Evolutionary conservation across 2,797 vertebrate species (phyloP), one percentile per base, ranked within the genome.

Genomic region (Sternarchorhynchus goeldii): DNA sequence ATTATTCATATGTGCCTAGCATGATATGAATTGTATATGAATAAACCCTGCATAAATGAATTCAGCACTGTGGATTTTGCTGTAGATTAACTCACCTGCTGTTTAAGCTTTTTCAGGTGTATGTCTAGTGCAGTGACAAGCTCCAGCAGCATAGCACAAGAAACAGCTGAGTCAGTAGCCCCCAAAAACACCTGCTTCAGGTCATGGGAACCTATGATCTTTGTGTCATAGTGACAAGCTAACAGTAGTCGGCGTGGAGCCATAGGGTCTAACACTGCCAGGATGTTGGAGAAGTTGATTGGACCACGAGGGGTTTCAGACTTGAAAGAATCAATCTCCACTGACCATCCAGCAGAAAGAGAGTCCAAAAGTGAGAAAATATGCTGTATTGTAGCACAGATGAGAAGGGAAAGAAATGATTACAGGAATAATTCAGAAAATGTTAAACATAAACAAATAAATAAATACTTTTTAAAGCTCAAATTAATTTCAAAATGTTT

Each of bases 141-240:
- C 85, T 98, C 96, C 84, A 98, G 88, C 41, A 98, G 93, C 86
- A 98, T 92, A 29, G 96, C 93, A 0, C 96, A 98, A 55, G 97
- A 95, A 57, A 98, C 94, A 0, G 97, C 97, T 0, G 96, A 97
- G 85, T 98, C 96, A 0, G 94, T 96, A 67, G 95, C 96, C 1
- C 96, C 96, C 32, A 98, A 69, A 36, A 97, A 98, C 4, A 91
- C 85, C 59, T 77, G 91, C 77, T 87, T 87, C 0, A 91, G 87
- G 41, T 86, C 65, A 0, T 59, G 75, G 0, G 88, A 62, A 72
- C 91, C 91, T 0, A 96, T 86, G 25, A 88, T 88, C 87, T 98
- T 98, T 2, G 96, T 95, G 90, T 98, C 97, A 0, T 96, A 95
- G 89, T 98, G 97, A 82, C 97, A 98, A 71, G 95, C 93, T 0